phyloP scores from a whole-genome alignment of 2,888 invertebrate species.

The Drosophila kambysellisi region DNA sequence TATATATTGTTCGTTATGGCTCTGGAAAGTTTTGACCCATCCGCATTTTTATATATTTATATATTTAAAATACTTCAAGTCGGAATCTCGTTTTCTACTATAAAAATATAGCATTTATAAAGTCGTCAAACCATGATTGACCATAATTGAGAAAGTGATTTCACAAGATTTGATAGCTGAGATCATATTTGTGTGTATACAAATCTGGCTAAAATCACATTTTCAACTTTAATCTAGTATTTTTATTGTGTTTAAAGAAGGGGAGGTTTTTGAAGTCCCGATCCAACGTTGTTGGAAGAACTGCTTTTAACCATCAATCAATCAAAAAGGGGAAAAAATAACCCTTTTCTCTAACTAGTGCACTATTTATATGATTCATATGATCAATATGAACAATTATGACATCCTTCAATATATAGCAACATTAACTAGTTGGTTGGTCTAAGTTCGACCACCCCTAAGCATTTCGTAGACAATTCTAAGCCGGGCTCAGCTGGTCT shows the following conservation, averaged over 20 bases:
- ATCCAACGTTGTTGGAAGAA: not conserved
- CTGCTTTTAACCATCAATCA: not conserved
- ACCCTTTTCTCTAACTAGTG: not conserved
- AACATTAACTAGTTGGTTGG: not conserved
- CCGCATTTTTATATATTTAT: too few relatives aligned
- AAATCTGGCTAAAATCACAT: too few relatives aligned
- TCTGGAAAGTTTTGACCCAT: not conserved
- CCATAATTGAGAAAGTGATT: too few relatives aligned
- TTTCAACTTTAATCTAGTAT: not conserved
- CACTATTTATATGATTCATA: not conserved
- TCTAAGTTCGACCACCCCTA: not conserved
- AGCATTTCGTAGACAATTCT: not conserved
- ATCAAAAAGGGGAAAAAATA: too few relatives aligned
- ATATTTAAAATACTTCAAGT: too few relatives aligned
- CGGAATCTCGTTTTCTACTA: too few relatives aligned
- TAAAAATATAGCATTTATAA: too few relatives aligned
- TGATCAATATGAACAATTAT: not conserved
- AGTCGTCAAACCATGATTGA: too few relatives aligned
- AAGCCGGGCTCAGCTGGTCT: constrained; percentile 6
- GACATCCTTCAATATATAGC: not conserved
- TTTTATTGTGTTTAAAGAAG: not conserved
- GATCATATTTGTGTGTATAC: not conserved
- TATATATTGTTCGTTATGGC: not conserved
- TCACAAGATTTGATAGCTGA: not conserved
- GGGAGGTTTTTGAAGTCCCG: too few relatives aligned